phyloP scores from a whole-genome alignment of 2,888 invertebrate genomes.

The Patella depressa region DNA sequence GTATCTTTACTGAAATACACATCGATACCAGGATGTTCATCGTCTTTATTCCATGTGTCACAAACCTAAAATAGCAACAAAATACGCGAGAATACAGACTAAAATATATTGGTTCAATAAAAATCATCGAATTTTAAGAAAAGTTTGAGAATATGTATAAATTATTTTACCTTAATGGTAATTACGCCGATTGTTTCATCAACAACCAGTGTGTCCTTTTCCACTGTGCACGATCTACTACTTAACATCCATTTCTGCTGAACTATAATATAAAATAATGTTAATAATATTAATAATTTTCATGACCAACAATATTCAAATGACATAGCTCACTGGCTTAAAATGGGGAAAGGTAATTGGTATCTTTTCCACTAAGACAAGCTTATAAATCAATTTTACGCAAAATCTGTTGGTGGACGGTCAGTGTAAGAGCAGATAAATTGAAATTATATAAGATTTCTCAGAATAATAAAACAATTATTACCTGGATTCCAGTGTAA shows the following conservation, averaged over 20 bases:
- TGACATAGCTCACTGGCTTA: too few relatives aligned
- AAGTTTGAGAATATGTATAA: too few relatives aligned
- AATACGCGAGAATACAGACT: too few relatives aligned
- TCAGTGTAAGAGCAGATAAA: too few relatives aligned
- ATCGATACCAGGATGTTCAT: slow-evolving; percentile 17
- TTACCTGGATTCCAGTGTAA: slow-evolving; percentile 35
- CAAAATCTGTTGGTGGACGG: too few relatives aligned
- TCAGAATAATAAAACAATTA: background rate
- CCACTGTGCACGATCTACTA: slow-evolving; percentile 24
- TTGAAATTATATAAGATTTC: background rate
- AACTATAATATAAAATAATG: background rate
- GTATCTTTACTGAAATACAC: slow-evolving; percentile 32
- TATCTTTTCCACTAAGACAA: too few relatives aligned
- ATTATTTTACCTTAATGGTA: slow-evolving; percentile 22
- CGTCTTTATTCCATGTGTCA: background rate
- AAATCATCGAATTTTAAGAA: too few relatives aligned
- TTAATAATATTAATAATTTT: too few relatives aligned
- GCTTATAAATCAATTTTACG: too few relatives aligned
- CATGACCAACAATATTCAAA: too few relatives aligned
- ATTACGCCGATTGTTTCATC: slow-evolving; percentile 10
- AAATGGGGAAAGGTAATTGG: too few relatives aligned
- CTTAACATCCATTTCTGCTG: slow-evolving; percentile 29
- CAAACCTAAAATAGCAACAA: background rate
- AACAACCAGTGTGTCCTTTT: slow-evolving; percentile 23
- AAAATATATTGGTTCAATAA: too few relatives aligned